Conservation (phyloP, 1,140 invertebrate genomes). For the Danaus melanippus region DNA sequence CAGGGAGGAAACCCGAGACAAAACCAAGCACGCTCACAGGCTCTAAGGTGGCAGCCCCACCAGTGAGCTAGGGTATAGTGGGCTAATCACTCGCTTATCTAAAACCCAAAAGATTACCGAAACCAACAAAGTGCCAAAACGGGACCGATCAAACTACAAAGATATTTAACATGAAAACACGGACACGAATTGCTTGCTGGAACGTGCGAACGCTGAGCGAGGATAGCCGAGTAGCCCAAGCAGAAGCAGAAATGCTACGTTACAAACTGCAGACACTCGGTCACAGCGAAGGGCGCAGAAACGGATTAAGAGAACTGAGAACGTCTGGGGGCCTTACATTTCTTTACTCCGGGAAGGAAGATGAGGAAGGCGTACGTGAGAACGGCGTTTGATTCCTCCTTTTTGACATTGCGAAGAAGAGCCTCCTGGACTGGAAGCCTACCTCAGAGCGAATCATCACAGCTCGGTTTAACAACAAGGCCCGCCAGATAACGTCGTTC, state of each 20-base stretch:
- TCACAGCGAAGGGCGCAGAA: conserved; percentile 20
- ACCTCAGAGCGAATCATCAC: conserved; percentile 23
- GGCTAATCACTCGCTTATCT: conserved; percentile 5
- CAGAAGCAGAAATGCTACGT: conserved; percentile 17
- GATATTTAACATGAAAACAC: conserved; percentile 21
- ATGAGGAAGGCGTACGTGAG: conserved; percentile 1
- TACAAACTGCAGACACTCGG: conserved; percentile 23
- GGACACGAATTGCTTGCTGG: conserved; percentile 23
- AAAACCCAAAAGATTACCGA: conserved; percentile 2
- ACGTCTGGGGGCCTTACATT: conserved; percentile 11
- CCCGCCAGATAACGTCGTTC: conserved; percentile 16
- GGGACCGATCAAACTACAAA: conserved; percentile 12
- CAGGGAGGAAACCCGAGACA: too few relatives aligned
- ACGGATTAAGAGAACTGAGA: conserved; percentile 17
- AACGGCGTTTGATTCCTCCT: conserved; percentile 14
- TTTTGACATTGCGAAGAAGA: conserved; percentile 10
- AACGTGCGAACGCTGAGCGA: conserved; percentile 19
- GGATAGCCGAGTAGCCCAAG: conserved; percentile 17
- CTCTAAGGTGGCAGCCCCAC: too few relatives aligned
- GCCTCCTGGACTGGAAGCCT: conserved; percentile 19
- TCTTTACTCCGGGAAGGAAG: conserved; percentile 13
- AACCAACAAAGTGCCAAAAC: conserved; percentile 10
- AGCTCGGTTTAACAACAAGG: conserved; percentile 17
- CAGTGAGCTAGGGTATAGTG: too few relatives aligned
- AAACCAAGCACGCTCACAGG: too few relatives aligned